These are phyloP conservation scores for Prorops nasuta DNA, from an alignment of 1,140 invertebrate species.

Conservation along the genomic window DNA sequence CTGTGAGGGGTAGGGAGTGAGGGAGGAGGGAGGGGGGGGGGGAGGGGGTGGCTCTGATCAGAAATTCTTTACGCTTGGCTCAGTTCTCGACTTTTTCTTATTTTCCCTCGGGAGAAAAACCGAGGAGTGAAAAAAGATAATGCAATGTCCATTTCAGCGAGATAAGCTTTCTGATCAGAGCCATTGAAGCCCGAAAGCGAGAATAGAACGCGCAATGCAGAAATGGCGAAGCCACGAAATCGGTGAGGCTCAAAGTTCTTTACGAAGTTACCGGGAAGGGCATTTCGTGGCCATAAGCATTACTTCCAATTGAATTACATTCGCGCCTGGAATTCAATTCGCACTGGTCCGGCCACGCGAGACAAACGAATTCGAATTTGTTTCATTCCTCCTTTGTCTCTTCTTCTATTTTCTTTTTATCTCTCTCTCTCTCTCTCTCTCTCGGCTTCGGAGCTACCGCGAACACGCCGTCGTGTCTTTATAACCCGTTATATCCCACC, in stretches of 20 bases:
- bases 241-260: conserved; percentile 7
- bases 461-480: too few relatives aligned
- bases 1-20: too few relatives aligned
- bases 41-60: too few relatives aligned
- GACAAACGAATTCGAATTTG: conserved; percentile 28
- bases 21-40: too few relatives aligned
- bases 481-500: too few relatives aligned
- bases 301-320: conserved; percentile 37
- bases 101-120: too few relatives aligned
- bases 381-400: conserved; percentile 3
- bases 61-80: too few relatives aligned
- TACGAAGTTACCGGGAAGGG: conserved; percentile 19
- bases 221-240: conserved; percentile 7
- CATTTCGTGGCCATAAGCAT: conserved; percentile 20
- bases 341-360: conserved; percentile 14
- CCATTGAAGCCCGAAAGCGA: too few relatives aligned
- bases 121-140: too few relatives aligned
- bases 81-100: too few relatives aligned
- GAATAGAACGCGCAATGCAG: conserved; percentile 7
- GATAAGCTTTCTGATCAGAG: too few relatives aligned
- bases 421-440: background rate
- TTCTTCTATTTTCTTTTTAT: background rate
- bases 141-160: too few relatives aligned
- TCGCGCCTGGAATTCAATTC: conserved; percentile 38
- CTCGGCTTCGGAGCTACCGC: background rate